These are phyloP conservation scores for Chloroclysta siterata DNA, from an alignment of 2,888 invertebrate species.

Conservation along the genomic window DNA sequence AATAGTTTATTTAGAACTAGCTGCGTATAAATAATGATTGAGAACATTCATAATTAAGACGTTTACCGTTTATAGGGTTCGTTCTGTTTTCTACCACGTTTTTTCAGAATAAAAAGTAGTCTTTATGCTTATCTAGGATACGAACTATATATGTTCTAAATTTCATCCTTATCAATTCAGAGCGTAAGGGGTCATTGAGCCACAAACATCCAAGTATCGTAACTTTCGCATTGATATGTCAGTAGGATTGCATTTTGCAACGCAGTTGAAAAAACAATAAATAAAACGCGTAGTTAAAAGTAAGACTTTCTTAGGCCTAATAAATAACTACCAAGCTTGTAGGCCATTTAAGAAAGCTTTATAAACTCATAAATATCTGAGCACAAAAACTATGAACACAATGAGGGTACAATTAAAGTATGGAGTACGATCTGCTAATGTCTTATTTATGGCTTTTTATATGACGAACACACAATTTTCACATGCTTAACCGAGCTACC, in stretches of 20 bases:
- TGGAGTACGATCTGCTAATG: conserved; percentile 77
- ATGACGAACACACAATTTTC: conserved; percentile 74
- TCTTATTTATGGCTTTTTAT: conserved; percentile 80
- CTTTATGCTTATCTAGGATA: too few species aligned
- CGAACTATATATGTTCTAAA: too few species aligned
- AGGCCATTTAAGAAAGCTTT: conserved; percentile 38
- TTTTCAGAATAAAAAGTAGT: too few species aligned
- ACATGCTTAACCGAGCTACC: conserved; percentile 77
- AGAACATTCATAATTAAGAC: too few species aligned
- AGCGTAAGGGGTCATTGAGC: too few species aligned
- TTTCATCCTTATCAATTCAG: too few species aligned
- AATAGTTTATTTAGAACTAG: too few species aligned
- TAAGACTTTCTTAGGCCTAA: conserved; percentile 22
- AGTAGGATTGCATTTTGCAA: neutral
- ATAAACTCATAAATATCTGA: conserved; percentile 45
- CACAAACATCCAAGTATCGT: too few species aligned
- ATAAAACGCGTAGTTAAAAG: neutral
- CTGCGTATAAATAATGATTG: too few species aligned
- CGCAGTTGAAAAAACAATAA: neutral
- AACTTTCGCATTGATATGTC: too few species aligned
- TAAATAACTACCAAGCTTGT: conserved; percentile 24
- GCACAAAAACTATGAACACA: conserved; percentile 65
- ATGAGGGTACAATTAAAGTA: conserved; percentile 65
- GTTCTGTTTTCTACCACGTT: too few species aligned
- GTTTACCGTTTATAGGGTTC: too few species aligned